A percentile compares a stretch with the other conserved stretches of the same genome.
These are phyloP conservation scores for Hyperoodon ampullatus DNA, from an alignment of 2,113 vertebrate species.

Conservation along the genomic window DNA sequence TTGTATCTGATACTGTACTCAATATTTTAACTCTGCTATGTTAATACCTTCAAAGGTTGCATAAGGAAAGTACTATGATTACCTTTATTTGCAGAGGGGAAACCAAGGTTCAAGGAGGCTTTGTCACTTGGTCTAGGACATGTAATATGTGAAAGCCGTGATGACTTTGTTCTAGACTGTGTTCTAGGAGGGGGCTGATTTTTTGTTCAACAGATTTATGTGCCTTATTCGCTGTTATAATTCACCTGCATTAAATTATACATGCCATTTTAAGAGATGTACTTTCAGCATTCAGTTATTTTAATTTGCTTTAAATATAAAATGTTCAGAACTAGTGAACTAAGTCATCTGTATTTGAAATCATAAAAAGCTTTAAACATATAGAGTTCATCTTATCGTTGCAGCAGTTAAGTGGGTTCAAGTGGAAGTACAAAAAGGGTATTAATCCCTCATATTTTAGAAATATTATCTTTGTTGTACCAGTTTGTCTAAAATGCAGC, in stretches of 20 bases:
- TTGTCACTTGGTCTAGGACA: neutral
- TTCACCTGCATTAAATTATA: neutral
- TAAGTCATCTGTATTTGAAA: neutral
- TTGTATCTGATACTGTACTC: neutral
- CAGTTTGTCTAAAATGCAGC: neutral
- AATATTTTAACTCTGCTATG: neutral
- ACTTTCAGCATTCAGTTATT: neutral
- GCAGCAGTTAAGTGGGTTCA: neutral
- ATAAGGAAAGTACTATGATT: neutral
- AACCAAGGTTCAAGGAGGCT: neutral
- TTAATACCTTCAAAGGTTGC: neutral
- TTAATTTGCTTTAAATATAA: constrained; percentile 21
- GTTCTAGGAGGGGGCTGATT: neutral
- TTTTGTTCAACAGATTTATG: neutral
- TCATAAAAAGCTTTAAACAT: neutral
- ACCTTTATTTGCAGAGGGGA: neutral
- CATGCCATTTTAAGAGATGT: neutral
- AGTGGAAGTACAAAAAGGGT: neutral
- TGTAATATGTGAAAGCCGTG: fast-evolving
- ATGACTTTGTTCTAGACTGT: no score
- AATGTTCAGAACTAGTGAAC: neutral
- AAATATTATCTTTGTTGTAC: neutral
- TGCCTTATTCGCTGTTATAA: neutral
- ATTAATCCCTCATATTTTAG: neutral
- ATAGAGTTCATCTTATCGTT: neutral